Evolutionary conservation across 2,888 invertebrate species (phyloP).

Genomic region (Microctonus aethiopoides): DNA sequence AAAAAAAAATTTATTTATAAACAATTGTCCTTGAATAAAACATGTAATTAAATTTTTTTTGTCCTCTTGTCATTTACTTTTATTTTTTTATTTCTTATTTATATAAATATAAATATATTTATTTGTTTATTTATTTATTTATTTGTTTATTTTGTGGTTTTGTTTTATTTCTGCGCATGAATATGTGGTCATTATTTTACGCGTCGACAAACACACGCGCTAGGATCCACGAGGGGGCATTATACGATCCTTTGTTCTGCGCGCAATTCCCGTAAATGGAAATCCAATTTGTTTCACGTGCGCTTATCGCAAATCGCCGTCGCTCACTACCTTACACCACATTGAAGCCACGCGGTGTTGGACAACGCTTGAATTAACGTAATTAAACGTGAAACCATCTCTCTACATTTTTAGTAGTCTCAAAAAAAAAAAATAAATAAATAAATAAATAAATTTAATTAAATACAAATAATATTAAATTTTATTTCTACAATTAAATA

Average conservation of each 20-base stretch:
- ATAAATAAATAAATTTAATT: background rate
- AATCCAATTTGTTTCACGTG: constrained; percentile 56
- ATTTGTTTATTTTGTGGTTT: background rate
- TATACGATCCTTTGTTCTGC: constrained; percentile 48
- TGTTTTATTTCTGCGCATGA: background rate
- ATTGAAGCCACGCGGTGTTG: constrained; percentile 12
- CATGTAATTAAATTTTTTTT: too few relatives aligned
- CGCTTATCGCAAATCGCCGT: constrained; percentile 50
- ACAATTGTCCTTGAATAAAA: too few relatives aligned
- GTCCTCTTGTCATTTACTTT: too few relatives aligned
- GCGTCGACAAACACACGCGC: constrained; percentile 6
- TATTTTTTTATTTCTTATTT: too few relatives aligned
- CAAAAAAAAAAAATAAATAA: background rate
- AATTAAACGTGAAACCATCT: background rate
- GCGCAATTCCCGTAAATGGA: constrained; percentile 49
- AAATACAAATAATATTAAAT: background rate
- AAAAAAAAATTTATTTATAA: too few relatives aligned
- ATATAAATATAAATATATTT: too few relatives aligned
- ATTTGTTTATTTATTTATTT: background rate
- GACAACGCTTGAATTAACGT: background rate
- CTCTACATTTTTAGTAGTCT: background rate
- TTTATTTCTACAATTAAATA: background rate
- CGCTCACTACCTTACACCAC: constrained; percentile 8
- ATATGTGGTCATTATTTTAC: constrained; percentile 7
- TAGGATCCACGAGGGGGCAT: constrained; percentile 15